A percentile compares a stretch with the other conserved stretches of the same genome.
Evolutionary conservation across 2,113 vertebrate species (phyloP).

Genomic region (Paratilapia polleni): DNA sequence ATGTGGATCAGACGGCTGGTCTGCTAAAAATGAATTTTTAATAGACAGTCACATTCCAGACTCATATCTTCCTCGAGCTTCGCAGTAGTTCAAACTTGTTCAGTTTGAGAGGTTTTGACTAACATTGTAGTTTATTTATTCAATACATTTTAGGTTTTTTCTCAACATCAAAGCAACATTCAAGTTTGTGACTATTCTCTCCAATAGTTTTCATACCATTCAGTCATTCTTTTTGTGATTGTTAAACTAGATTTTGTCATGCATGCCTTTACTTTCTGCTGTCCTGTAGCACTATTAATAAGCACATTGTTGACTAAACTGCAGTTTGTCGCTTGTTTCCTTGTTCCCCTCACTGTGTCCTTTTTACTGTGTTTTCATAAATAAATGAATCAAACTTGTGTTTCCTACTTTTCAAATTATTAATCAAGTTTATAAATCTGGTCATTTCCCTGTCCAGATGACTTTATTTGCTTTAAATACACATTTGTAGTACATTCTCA

Average conservation of each 20-base stretch:
- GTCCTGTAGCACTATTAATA: background rate
- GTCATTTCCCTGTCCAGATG: background rate
- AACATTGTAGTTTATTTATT: background rate
- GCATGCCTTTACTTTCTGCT: slow-evolving; percentile 21
- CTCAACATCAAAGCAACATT: background rate
- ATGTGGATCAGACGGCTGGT: background rate
- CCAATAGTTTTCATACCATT: background rate
- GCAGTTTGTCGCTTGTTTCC: background rate
- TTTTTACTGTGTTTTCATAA: slow-evolving; percentile 45
- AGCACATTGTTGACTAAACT: background rate
- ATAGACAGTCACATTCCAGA: slow-evolving; percentile 51
- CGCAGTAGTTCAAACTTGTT: background rate
- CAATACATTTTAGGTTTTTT: background rate
- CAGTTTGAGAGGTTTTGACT: background rate
- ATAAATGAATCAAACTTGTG: slow-evolving; percentile 26
- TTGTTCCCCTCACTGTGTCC: background rate
- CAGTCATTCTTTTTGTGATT: background rate
- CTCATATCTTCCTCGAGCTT: background rate
- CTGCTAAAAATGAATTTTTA: background rate
- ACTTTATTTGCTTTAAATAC: slow-evolving; percentile 29
- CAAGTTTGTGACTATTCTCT: background rate
- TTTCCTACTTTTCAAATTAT: background rate
- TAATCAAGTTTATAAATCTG: background rate
- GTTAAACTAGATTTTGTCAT: background rate
- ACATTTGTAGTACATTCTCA: slow-evolving; percentile 14